Percentiles rank a stretch among this genome's conserved stretches.
These are phyloP conservation scores for Engystomops pustulosus DNA, from an alignment of 2,113 vertebrate genomes.

Conservation along the genomic window DNA sequence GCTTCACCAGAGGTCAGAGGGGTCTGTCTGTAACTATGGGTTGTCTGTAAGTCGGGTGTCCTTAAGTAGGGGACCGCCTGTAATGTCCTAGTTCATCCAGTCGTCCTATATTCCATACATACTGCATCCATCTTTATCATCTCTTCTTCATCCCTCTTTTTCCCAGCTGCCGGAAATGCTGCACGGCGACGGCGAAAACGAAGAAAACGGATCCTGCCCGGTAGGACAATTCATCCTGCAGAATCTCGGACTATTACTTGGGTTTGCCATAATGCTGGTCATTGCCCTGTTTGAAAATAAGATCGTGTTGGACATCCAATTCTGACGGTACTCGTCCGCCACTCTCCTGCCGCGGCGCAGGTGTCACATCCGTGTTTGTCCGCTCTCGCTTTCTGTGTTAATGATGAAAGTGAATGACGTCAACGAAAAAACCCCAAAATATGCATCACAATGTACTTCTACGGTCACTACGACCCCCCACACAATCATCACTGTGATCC, in stretches of 20 bases:
- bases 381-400: conserved; percentile 68
- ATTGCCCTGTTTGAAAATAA: conserved; percentile 97
- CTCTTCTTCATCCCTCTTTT: too few species aligned
- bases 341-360: too few species aligned
- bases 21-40: too few species aligned
- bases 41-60: too few species aligned
- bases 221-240: conserved; percentile 93
- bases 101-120: too few species aligned
- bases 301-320: conserved; percentile 90
- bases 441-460: neutral
- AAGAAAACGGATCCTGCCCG: conserved; percentile 90
- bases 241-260: conserved; percentile 90
- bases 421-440: neutral
- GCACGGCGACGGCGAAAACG: conserved; percentile 93
- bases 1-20: too few species aligned
- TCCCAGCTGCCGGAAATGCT: conserved; percentile 96
- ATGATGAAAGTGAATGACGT: conserved; percentile 58
- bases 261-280: conserved; percentile 95
- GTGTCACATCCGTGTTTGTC: conserved; percentile 66
- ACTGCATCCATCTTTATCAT: too few species aligned
- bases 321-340: conserved; percentile 67
- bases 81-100: too few species aligned
- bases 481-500: conserved; percentile 19
- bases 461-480: neutral
- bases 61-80: too few species aligned